These are phyloP conservation scores for Oophaga pumilio DNA, from an alignment of 2,113 vertebrate species.

Conservation along the genomic window DNA sequence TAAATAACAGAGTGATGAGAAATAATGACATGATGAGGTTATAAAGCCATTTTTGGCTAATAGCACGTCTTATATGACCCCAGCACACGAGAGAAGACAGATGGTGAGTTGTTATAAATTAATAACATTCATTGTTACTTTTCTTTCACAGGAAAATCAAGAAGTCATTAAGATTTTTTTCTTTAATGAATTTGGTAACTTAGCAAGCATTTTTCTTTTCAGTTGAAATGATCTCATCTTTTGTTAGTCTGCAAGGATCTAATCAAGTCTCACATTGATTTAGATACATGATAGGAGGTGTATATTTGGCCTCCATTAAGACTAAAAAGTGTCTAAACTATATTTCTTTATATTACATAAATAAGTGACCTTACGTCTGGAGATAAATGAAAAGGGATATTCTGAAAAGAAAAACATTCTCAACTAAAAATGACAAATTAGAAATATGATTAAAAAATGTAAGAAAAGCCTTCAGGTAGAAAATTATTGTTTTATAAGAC, in stretches of 20 bases:
- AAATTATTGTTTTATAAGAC: too few relatives aligned
- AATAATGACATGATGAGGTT: neutral
- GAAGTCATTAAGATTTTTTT: constrained; percentile 35
- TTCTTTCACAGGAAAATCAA: constrained; percentile 15
- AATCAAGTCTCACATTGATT: neutral
- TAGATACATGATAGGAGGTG: neutral
- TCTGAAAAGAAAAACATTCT: neutral
- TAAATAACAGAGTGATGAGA: neutral
- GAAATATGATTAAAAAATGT: too few relatives aligned
- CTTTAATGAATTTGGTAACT: constrained; percentile 39
- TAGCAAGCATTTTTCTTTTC: constrained; percentile 23
- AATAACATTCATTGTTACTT: constrained; percentile 34
- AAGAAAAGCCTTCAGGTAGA: too few relatives aligned
- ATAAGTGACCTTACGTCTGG: neutral
- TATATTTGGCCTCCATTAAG: neutral
- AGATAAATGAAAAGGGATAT: neutral
- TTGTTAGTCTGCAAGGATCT: constrained; percentile 6
- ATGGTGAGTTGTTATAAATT: constrained; percentile 25
- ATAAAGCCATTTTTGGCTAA: neutral
- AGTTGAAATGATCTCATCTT: constrained; percentile 22
- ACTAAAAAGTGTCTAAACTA: neutral
- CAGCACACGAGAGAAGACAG: neutral
- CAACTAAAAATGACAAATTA: too few relatives aligned
- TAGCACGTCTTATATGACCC: neutral
- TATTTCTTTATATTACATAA: neutral